Base-by-base conservation (phyloP, 1,140 invertebrate genomes). In the Solen grandis region DNA sequence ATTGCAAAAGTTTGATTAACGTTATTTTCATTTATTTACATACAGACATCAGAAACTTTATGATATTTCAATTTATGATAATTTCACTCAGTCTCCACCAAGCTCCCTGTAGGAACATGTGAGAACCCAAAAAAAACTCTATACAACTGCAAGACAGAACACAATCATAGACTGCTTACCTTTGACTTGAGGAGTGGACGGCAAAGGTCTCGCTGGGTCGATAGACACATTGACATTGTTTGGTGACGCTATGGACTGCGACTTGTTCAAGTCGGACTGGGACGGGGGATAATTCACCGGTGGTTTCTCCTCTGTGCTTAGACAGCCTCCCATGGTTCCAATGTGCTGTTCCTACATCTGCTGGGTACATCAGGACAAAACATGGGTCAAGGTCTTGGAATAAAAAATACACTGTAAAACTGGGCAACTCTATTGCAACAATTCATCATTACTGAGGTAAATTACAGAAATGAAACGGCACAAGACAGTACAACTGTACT, bases 241-340 rank as follows among this genome's bases (percentile, higher is more conserved):
- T 29, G 77, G 82, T 13, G 65, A 73, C 10, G 80, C 66, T 54
- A 36, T 19, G 4, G 38, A 13, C 29, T 38, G 74, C 27, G 76
- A 50, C 52, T 36, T 27, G 33, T 78, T 80, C 13, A 80, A 46
- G 36, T 79, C 74, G 19, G 74, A 80, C 2, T 54, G 66, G n/a
- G 62, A 31, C 14, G 83, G 81, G 25, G 83, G 82, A 16, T n/a
- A 62, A 38, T 82, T 69, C 10, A 70, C 69, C 41, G 46, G 66
- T 46, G 62, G 55, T 14, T 66, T 46, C n/a, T 82, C 72, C 41
- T 81, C 69, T 59, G 52, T 80, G 35, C 80, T 66, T 41, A 86
- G 59, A 81, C 85, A 86, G 54, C 82, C 76, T 46, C 85, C 85
- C 85, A 86, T 86, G 54, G 57, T 65, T 63, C 16, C 29, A 36